phyloP scores from a whole-genome alignment of 2,113 vertebrate species.

The Varanus komodoensis region DNA sequence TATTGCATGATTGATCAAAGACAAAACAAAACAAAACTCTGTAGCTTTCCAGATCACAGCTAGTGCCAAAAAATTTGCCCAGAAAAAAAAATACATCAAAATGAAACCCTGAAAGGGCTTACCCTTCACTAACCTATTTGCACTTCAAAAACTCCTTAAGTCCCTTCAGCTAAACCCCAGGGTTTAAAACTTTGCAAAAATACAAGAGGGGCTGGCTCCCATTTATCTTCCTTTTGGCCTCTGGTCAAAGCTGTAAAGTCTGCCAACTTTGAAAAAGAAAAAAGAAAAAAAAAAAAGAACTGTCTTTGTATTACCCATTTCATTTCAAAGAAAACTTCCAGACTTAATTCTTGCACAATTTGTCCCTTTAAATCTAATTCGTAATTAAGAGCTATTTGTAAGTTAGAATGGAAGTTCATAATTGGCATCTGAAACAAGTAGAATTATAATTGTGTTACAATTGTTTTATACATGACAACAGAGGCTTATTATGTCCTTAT shows the following conservation, averaged over 20 bases:
- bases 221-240: conserved; percentile 84
- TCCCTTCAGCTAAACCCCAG: conserved; percentile 81
- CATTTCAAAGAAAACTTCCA: conserved; percentile 54
- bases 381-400: conserved; percentile 37
- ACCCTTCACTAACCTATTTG: conserved; percentile 83
- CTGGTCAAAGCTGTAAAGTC: conserved; percentile 78
- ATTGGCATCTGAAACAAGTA: conserved; percentile 1
- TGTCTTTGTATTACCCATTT: not conserved
- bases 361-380: conserved; percentile 31
- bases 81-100: conserved; percentile 83
- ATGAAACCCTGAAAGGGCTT: conserved; percentile 83
- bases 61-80: conserved; percentile 83
- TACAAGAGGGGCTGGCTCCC: conserved; percentile 77
- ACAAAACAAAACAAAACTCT: conserved; percentile 85
- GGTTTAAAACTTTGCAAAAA: conserved; percentile 82
- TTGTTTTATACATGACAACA: not conserved
- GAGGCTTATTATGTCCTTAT: not conserved
- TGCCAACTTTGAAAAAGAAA: conserved; percentile 53
- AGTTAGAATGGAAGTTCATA: conserved; percentile 35
- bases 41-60: conserved; percentile 84
- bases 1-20: conserved; percentile 85
- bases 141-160: conserved; percentile 83
- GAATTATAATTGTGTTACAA: not conserved
- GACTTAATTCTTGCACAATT: fast-evolving
- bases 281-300: not conserved